Evolutionary conservation across 2,888 invertebrate genomes (phyloP), one percentile per base, ranked within the genome.

Genomic region (Drosophila pegasa): DNA sequence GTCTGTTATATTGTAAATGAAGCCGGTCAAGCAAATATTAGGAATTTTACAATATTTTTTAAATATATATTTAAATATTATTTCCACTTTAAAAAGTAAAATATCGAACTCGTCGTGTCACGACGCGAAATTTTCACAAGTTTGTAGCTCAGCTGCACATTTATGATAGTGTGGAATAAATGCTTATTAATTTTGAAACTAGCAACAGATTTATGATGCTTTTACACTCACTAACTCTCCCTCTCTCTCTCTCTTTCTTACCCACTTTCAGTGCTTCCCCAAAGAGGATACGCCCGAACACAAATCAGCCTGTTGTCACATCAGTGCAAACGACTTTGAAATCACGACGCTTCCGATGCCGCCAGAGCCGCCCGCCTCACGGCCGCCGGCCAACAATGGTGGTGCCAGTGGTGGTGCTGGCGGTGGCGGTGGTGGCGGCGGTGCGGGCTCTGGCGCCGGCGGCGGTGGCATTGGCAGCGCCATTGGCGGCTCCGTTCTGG

Each of bases 301-400:
- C 78, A 92, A 92, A 89, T 90, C 91, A 72, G 90, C 91, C 71
- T 87, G 87, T 88, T 87, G 87, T 88, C 87, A 87, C 87, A 87
- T 88, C 85, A 87, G 85, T 80, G 92, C 92, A 71, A 91, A 91
- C 52, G 92, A 92, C 89, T 92, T 92, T 72, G 92, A 92, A 89
- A 91, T 91, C 78, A 91, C 91, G 70, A 87, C 91, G 51, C 78
- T 92, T 64, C 92, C 92, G 58, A 78, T 92, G 83, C 92, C 92
- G 43, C 92, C 92, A 25, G 92, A 91, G 68, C 92, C 92, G 48
- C 91, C 91, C 47, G 78, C 91, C 48, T 90, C 91, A 31, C 86
- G 91, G 12, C 92, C 92, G 20, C 92, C 92, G 1, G 71, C 78
- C 10, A 78, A 73, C 52, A 78, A 72, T 59, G 70, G 75, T 25